Percentiles rank a stretch among this genome's conserved stretches.
These are phyloP conservation scores for Galerucella calmariensis DNA, from an alignment of 2,888 invertebrate species.

Conservation along the genomic window DNA sequence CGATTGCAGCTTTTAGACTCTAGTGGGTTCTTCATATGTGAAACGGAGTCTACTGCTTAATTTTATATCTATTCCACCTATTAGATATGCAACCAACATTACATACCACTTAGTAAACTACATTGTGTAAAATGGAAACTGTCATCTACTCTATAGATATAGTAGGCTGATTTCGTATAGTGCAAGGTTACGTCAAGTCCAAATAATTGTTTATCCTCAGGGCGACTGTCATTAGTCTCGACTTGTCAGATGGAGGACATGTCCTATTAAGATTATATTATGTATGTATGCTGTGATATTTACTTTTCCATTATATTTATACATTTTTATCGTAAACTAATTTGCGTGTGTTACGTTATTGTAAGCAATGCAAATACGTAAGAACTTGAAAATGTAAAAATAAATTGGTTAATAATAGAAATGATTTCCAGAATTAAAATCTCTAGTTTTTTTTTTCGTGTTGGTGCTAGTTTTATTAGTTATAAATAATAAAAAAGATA, in stretches of 20 bases:
- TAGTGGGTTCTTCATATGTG: no score
- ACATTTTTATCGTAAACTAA: neutral
- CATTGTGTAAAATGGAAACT: no score
- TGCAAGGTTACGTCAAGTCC: no score
- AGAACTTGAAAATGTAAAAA: neutral
- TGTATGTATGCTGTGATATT: neutral
- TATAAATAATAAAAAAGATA: neutral
- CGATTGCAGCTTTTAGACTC: no score
- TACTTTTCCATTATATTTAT: neutral
- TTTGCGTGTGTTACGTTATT: neutral
- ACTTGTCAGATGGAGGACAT: no score
- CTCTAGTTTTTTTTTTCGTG: neutral
- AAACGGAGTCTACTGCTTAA: no score
- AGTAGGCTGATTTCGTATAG: no score
- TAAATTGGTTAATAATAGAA: neutral
- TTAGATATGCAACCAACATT: neutral
- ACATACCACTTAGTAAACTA: neutral
- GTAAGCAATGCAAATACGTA: neutral
- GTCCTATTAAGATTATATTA: no score
- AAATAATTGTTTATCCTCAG: no score
- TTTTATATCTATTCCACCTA: neutral
- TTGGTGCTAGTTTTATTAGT: neutral
- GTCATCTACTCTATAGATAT: no score
- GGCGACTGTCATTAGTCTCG: no score
- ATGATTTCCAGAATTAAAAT: neutral